A percentile compares a stretch with the other conserved stretches of the same genome.
phyloP scores from a whole-genome alignment of 2,797 vertebrate species.

The Mus minutoides region DNA sequence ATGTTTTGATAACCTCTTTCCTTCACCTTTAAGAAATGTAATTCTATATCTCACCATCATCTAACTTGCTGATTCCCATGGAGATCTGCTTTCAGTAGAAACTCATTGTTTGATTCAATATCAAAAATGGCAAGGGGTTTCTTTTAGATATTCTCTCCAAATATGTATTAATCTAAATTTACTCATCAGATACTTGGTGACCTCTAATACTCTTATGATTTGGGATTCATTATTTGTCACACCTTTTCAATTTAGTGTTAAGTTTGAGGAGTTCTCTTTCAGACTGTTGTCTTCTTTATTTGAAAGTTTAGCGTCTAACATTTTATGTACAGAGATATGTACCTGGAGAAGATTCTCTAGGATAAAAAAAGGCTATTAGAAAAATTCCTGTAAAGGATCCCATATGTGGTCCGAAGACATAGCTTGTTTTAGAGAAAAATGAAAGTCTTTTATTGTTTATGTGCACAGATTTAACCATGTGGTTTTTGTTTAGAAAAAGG shows the following conservation, averaged over 20 bases:
- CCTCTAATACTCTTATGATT: background rate
- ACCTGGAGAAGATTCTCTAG: background rate
- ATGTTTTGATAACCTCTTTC: background rate
- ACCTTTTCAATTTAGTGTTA: background rate
- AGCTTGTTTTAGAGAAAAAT: background rate
- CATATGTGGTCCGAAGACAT: background rate
- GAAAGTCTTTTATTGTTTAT: background rate
- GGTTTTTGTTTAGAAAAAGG: conserved; percentile 57
- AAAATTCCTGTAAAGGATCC: background rate
- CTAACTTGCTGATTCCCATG: background rate
- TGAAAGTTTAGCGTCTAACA: conserved; percentile 16
- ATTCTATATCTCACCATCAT: background rate
- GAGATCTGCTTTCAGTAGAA: background rate
- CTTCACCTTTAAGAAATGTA: background rate
- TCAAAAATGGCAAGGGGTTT: background rate
- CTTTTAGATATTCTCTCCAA: conserved; percentile 15
- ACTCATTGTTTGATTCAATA: conserved; percentile 23
- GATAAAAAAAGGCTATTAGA: background rate
- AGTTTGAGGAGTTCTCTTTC: background rate
- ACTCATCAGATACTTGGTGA: background rate
- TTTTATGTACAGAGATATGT: background rate
- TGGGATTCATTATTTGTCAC: background rate
- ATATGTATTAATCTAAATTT: conserved; percentile 44
- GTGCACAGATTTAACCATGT: background rate
- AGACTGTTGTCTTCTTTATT: conserved; percentile 13